Evolutionary conservation across 2,888 invertebrate species (phyloP).

Genomic region (Athetis lepigone): DNA sequence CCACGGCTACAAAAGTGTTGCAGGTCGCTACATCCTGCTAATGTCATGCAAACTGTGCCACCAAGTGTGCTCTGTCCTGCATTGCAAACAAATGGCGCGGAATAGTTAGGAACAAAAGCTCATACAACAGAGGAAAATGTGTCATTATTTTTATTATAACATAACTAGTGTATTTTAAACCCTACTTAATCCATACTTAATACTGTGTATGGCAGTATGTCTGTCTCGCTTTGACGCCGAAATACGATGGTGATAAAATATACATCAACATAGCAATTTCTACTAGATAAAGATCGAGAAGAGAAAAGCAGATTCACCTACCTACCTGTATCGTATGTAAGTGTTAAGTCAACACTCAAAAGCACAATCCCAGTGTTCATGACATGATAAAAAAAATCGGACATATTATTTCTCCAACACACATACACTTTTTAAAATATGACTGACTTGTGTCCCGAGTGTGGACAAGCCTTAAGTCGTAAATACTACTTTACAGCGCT

Average conservation of each 20-base stretch:
- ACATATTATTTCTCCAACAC: neutral
- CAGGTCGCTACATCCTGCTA: slow-evolving; percentile 12
- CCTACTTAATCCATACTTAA: too few species aligned
- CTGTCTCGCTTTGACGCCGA: too few species aligned
- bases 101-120: slow-evolving; percentile 25
- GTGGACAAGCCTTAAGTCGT: slow-evolving; percentile 31
- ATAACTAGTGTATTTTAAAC: too few species aligned
- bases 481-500: slow-evolving; percentile 50
- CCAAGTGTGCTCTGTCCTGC: slow-evolving; percentile 17
- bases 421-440: slow-evolving; percentile 1
- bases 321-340: neutral
- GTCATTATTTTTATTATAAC: neutral
- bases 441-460: slow-evolving; percentile 2
- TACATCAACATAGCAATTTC: too few species aligned
- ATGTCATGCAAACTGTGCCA: slow-evolving; percentile 37
- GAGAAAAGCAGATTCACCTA: neutral
- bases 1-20: slow-evolving; percentile 10
- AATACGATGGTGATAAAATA: too few species aligned
- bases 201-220: too few species aligned
- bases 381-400: too few species aligned
- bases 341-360: too few species aligned
- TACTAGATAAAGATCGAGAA: too few species aligned
- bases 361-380: neutral
- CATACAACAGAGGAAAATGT: slow-evolving; percentile 1
- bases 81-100: slow-evolving; percentile 21